Percentiles rank a stretch among this genome's conserved stretches.
Evolutionary conservation across 2,113 vertebrate genomes (phyloP).

Genomic region (Onychorhynchus coronatus): DNA sequence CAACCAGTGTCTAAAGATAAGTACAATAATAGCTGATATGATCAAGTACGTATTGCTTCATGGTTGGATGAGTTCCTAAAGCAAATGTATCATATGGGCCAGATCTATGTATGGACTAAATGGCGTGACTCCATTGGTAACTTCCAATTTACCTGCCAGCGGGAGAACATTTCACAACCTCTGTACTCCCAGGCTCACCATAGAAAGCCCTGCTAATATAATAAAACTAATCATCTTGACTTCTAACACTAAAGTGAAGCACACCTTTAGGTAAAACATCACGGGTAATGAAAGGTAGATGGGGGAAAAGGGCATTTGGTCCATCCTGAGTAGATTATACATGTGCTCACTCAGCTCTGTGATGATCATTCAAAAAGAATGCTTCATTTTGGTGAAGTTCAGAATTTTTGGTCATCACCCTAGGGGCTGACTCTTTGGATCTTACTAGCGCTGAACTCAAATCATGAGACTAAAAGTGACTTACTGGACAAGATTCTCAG

Average conservation of each 20-base stretch:
- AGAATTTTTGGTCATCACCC: background rate
- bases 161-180: background rate
- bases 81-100: background rate
- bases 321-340: background rate
- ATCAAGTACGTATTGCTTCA: background rate
- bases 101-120: background rate
- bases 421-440: background rate
- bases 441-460: background rate
- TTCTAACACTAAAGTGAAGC: background rate
- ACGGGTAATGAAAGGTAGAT: background rate
- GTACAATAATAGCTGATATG: background rate
- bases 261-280: background rate
- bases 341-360: background rate
- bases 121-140: background rate
- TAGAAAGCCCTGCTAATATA: background rate
- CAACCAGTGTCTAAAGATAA: background rate
- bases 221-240: background rate
- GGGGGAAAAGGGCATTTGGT: background rate
- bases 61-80: background rate
- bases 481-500: conserved; percentile 17
- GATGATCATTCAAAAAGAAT: background rate
- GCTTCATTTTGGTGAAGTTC: background rate
- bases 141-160: background rate
- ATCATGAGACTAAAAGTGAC: background rate
- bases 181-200: background rate